Percentiles rank a stretch among this genome's conserved stretches.
Conservation (phyloP, 2,888 invertebrate genomes). For the Caenorhabditis sp. region DNA sequence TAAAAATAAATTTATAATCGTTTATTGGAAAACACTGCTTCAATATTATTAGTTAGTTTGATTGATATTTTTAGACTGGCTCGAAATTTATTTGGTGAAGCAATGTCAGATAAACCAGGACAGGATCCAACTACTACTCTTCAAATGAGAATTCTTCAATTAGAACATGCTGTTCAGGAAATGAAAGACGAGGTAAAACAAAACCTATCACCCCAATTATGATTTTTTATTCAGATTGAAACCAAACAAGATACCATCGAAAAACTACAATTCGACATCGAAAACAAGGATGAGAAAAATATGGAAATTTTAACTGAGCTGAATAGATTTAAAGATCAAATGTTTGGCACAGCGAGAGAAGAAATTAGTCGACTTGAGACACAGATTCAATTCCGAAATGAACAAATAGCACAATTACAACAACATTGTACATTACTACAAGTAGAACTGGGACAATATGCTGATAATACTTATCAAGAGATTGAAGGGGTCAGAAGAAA, state of each 20-base stretch:
- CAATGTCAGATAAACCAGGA: conserved; percentile 29
- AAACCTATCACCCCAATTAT: too few relatives aligned
- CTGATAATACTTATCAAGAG: conserved; percentile 20
- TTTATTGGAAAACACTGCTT: too few relatives aligned
- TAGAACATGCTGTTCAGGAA: conserved; percentile 46
- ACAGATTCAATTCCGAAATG: conserved; percentile 64
- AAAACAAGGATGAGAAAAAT: conserved; percentile 39
- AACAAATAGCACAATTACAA: conserved; percentile 62
- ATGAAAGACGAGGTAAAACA: conserved; percentile 25
- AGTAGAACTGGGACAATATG: conserved; percentile 45
- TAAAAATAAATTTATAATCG: too few relatives aligned
- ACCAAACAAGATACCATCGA: conserved; percentile 9
- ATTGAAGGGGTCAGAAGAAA: not conserved
- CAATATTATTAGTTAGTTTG: too few relatives aligned
- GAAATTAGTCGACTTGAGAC: conserved; percentile 55
- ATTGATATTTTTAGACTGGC: conserved; percentile 10
- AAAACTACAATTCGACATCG: conserved; percentile 26
- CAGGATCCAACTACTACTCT: conserved; percentile 54
- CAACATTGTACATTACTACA: conserved; percentile 64
- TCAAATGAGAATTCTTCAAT: conserved; percentile 57
- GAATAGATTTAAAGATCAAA: conserved; percentile 42
- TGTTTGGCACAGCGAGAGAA: conserved; percentile 54
- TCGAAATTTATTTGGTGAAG: conserved; percentile 42
- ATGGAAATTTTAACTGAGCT: conserved; percentile 37
- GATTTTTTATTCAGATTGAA: not conserved